Evolutionary conservation across 2,113 vertebrate species (phyloP).

Genomic region (Centropus bengalensis): DNA sequence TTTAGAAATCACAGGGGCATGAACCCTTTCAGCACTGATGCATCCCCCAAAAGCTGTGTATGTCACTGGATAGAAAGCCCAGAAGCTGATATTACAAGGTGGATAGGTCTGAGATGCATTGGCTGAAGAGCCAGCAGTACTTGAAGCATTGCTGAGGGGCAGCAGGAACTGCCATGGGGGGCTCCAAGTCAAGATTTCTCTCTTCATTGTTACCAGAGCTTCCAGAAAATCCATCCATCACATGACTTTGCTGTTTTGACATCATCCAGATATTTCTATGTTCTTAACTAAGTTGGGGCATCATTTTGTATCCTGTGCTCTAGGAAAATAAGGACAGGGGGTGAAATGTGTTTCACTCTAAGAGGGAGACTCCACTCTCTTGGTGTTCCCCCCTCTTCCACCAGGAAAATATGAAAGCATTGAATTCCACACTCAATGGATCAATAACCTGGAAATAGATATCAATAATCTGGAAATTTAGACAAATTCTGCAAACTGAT

Average conservation of each 20-base stretch:
- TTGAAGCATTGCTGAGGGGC: background rate
- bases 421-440: background rate
- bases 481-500: background rate
- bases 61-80: background rate
- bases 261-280: background rate
- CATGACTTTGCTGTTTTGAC: background rate
- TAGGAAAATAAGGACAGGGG: background rate
- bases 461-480: background rate
- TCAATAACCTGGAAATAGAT: background rate
- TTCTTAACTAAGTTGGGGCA: background rate
- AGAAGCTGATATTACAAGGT: background rate
- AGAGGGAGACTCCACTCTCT: background rate
- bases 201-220: background rate
- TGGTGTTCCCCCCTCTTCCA: background rate
- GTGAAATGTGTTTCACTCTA: background rate
- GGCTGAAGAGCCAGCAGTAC: background rate
- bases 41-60: background rate
- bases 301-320: background rate
- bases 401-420: background rate
- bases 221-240: background rate
- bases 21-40: background rate
- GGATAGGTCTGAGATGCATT: background rate
- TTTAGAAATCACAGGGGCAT: background rate
- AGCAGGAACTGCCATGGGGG: background rate
- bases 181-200: background rate